phyloP scores from a whole-genome alignment of 2,113 vertebrate species.

The Bagarius yarrelli region DNA sequence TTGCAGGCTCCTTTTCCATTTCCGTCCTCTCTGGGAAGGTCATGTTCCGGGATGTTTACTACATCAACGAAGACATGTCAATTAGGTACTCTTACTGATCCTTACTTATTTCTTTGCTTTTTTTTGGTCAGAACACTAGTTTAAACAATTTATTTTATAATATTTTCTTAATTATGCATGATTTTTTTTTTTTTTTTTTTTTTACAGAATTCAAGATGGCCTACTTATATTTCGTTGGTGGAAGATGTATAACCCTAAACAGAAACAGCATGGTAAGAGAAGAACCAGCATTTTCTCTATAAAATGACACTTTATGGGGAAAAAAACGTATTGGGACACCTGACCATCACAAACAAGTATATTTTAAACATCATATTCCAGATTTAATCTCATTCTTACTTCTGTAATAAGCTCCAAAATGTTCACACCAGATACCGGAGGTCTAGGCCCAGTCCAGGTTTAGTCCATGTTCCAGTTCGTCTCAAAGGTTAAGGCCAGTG shows the following conservation, averaged over 20 bases:
- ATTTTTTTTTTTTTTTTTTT: background rate
- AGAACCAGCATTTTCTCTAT: background rate
- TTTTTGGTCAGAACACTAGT: too few relatives aligned
- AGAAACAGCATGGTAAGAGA: constrained; percentile 92
- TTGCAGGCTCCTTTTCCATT: constrained; percentile 92
- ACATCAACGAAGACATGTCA: constrained; percentile 95
- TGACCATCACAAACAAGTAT: too few relatives aligned
- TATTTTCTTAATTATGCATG: background rate
- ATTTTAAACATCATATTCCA: too few relatives aligned
- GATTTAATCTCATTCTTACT: too few relatives aligned
- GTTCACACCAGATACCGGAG: too few relatives aligned
- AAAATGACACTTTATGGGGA: too few relatives aligned
- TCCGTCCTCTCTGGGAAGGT: constrained; percentile 97
- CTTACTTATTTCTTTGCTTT: background rate
- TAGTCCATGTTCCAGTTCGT: too few relatives aligned
- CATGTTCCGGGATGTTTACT: constrained; percentile 98
- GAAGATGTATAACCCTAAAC: constrained; percentile 99
- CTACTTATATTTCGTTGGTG: constrained; percentile 99
- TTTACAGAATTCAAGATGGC: constrained; percentile 91
- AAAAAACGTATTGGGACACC: too few relatives aligned
- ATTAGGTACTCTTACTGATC: constrained; percentile 79
- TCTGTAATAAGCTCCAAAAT: too few relatives aligned
- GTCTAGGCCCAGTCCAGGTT: too few relatives aligned
- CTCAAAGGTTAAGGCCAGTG: too few relatives aligned
- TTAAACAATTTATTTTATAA: too few relatives aligned